Evolutionary conservation across 1,140 invertebrate species (phyloP).

Genomic region (Delia radicum): DNA sequence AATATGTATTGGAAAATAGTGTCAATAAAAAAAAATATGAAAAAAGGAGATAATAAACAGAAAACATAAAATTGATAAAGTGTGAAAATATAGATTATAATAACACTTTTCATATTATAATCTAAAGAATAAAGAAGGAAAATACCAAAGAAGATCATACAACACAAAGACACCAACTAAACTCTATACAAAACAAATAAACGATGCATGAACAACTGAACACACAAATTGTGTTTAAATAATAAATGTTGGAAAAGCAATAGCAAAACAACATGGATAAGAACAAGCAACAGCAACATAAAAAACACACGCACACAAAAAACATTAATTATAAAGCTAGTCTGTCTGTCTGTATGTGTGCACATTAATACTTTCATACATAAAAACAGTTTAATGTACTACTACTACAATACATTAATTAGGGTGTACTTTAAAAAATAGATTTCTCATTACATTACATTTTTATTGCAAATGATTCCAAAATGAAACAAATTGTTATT

Average conservation of each 20-base stretch:
- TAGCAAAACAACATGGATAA: not conserved
- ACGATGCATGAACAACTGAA: conserved; percentile 17
- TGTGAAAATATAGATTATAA: conserved; percentile 18
- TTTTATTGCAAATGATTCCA: too few species aligned
- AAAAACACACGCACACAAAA: not conserved
- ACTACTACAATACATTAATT: too few species aligned
- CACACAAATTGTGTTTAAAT: conserved; percentile 13
- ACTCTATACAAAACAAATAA: not conserved
- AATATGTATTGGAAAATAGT: too few species aligned
- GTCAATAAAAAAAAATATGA: too few species aligned
- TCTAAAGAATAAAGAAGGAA: not conserved
- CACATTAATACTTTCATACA: not conserved
- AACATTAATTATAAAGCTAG: not conserved
- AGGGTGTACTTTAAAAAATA: too few species aligned
- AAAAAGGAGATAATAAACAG: not conserved
- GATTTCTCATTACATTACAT: too few species aligned
- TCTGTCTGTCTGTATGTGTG: not conserved
- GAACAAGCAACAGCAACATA: not conserved
- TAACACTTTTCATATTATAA: conserved; percentile 19
- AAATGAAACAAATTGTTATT: too few species aligned
- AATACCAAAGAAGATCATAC: not conserved
- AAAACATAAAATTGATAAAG: conserved; percentile 3
- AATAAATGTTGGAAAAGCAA: not conserved
- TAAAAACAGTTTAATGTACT: conserved; percentile 3
- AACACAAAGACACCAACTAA: not conserved